Percentiles rank a stretch among this genome's conserved stretches.
Evolutionary conservation across 2,113 vertebrate species (phyloP).

Genomic region (Campylorhamphus procurvoides): DNA sequence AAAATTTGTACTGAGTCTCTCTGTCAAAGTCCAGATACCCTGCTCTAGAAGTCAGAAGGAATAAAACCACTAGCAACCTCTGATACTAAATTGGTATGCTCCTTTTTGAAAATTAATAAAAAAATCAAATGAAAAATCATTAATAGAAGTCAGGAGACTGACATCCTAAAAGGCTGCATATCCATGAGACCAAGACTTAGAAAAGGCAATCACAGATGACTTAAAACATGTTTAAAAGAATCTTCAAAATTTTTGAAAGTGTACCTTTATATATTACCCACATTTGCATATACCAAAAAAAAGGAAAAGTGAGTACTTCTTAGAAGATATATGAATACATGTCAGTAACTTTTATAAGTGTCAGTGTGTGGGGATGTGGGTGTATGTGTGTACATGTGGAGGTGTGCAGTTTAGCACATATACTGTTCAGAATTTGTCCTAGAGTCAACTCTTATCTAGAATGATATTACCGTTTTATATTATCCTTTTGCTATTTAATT

Average conservation of each 20-base stretch:
- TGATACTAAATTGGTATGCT: not conserved
- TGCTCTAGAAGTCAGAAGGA: not conserved
- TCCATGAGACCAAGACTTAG: not conserved
- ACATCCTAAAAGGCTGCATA: not conserved
- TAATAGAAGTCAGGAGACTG: not conserved
- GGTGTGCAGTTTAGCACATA: not conserved
- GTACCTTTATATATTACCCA: not conserved
- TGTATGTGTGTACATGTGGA: not conserved
- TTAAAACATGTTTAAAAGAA: not conserved
- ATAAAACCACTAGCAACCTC: not conserved
- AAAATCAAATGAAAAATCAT: not conserved
- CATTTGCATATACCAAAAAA: not conserved
- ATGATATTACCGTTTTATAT: not conserved
- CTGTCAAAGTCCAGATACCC: fast-evolving
- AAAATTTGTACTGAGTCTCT: not conserved
- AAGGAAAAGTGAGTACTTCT: not conserved
- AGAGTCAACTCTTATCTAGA: not conserved
- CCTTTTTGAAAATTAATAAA: not conserved
- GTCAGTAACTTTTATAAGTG: not conserved
- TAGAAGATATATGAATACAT: not conserved
- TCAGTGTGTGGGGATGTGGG: not conserved
- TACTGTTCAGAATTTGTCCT: not conserved
- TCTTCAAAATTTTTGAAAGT: not conserved
- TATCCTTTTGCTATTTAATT: not conserved
- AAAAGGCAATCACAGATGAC: not conserved